Conservation (phyloP, 2,113 vertebrate genomes). For the Bufo bufo region DNA sequence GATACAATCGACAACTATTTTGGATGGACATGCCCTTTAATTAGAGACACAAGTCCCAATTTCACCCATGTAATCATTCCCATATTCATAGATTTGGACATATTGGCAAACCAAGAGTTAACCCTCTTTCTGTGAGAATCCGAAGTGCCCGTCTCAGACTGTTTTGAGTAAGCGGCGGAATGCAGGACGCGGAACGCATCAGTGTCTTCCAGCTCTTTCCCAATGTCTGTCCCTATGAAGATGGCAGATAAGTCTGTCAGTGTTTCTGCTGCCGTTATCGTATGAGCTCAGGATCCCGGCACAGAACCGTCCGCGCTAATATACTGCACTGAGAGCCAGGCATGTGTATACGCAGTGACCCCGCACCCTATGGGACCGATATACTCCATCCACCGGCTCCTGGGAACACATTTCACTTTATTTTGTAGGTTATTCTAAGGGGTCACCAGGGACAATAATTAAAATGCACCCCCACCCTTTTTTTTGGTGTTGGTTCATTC, state of each 20-base stretch:
- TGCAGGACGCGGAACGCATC: constrained; percentile 37
- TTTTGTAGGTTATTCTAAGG: neutral
- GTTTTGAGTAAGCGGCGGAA: constrained; percentile 13
- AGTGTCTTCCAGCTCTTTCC: neutral
- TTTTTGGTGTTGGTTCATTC: neutral
- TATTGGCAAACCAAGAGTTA: neutral
- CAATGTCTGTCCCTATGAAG: neutral
- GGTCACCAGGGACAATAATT: too few species aligned
- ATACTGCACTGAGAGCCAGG: neutral
- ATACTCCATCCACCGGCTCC: neutral
- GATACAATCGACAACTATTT: neutral
- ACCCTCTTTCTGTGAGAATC: neutral
- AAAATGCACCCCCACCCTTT: neutral
- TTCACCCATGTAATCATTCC: neutral
- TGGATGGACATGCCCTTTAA: neutral
- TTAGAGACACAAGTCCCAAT: neutral
- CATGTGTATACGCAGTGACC: constrained; percentile 5
- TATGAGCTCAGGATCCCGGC: constrained; percentile 5
- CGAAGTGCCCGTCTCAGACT: constrained; percentile 15
- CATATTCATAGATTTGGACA: neutral
- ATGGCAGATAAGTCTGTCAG: constrained; percentile 50
- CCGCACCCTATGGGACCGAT: neutral
- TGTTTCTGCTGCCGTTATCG: neutral
- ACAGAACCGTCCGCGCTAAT: constrained; percentile 31
- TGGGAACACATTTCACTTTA: neutral